Conservation (phyloP, 2,113 vertebrate species). For the Hyperopisus bebe region DNA sequence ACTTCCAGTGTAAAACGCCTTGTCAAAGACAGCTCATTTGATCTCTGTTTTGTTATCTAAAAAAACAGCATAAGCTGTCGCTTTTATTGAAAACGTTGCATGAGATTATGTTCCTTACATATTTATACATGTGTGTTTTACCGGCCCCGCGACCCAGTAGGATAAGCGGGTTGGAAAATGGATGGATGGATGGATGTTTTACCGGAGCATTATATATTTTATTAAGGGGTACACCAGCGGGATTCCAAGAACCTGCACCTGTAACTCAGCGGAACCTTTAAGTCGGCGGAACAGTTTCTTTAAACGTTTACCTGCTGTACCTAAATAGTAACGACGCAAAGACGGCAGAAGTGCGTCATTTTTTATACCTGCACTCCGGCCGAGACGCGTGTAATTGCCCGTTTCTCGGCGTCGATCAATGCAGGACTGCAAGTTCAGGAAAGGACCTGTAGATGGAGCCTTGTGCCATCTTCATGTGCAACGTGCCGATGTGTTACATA, state of each 20-base stretch:
- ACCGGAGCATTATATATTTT: neutral
- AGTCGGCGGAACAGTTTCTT: neutral
- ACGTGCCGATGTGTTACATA: neutral
- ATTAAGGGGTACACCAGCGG: neutral
- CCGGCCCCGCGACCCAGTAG: too few species aligned
- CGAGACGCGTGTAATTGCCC: neutral
- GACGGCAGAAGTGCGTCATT: neutral
- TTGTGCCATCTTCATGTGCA: slow-evolving; percentile 24
- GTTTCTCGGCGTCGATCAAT: neutral
- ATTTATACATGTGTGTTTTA: neutral
- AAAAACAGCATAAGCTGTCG: neutral
- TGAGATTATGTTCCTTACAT: neutral
- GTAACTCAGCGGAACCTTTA: neutral
- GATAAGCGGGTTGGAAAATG: too few species aligned
- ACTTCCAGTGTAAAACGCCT: neutral
- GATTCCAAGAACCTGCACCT: neutral
- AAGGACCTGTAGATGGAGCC: slow-evolving; percentile 42
- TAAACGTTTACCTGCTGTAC: neutral
- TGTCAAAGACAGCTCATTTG: neutral
- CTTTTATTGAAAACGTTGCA: neutral
- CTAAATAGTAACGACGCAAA: neutral
- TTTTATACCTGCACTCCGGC: neutral
- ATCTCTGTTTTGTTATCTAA: neutral
- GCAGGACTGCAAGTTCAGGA: neutral
- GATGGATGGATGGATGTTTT: too few species aligned